phyloP scores from a whole-genome alignment of 2,888 invertebrate species.

The Cephalotes varians region DNA sequence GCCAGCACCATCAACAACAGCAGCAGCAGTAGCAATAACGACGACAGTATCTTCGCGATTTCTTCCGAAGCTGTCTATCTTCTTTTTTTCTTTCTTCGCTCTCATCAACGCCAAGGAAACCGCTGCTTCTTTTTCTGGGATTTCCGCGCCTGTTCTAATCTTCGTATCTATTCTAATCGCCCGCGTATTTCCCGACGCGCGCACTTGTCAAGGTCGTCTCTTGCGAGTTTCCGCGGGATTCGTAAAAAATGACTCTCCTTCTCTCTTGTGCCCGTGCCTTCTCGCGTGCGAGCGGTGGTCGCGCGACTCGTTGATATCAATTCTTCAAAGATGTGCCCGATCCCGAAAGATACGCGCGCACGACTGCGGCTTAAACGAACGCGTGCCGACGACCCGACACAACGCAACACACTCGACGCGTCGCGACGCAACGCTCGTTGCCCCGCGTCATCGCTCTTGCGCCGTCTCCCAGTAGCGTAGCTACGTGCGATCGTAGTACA shows the following conservation, averaged over 20 bases:
- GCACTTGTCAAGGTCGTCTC: neutral
- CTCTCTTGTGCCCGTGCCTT: neutral
- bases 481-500: constrained; percentile 14
- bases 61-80: neutral
- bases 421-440: neutral
- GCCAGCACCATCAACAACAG: neutral
- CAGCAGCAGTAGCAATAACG: neutral
- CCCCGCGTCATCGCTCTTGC: constrained; percentile 8
- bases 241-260: neutral
- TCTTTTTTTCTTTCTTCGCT: neutral
- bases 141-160: constrained; percentile 12
- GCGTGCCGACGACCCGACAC: constrained; percentile 49
- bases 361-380: constrained; percentile 18
- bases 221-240: constrained; percentile 8
- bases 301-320: neutral
- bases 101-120: constrained; percentile 3
- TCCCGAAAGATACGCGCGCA: constrained; percentile 25
- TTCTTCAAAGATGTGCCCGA: neutral
- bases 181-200: constrained; percentile 38
- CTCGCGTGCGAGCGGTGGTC: neutral
- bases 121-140: constrained; percentile 4
- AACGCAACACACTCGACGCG: constrained; percentile 12
- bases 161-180: constrained; percentile 20
- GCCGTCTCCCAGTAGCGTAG: constrained; percentile 4
- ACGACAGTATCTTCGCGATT: neutral